phyloP scores from a whole-genome alignment of 2,113 vertebrate species.

The Erythrolamprus reginae region DNA sequence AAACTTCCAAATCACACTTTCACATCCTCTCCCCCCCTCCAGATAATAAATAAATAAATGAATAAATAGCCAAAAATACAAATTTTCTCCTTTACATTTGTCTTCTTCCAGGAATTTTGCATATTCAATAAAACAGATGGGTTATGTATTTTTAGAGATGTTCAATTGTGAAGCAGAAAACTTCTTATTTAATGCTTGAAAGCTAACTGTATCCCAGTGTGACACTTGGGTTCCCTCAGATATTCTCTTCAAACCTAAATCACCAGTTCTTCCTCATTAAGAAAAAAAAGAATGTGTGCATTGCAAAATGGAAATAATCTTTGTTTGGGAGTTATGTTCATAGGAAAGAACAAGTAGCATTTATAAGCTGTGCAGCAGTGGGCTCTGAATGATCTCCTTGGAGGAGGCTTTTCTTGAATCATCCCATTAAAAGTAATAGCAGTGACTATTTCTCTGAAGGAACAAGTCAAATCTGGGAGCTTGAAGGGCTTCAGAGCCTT shows the following conservation, averaged over 20 bases:
- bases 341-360: neutral
- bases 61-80: too few relatives aligned
- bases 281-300: neutral
- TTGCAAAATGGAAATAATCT: neutral
- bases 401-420: neutral
- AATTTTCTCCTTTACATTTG: neutral
- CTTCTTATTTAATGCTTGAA: neutral
- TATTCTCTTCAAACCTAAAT: neutral
- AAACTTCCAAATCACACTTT: neutral
- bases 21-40: too few relatives aligned
- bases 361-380: neutral
- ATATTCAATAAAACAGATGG: neutral
- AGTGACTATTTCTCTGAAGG: neutral
- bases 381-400: neutral
- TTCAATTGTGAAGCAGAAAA: neutral
- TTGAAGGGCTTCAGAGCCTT: neutral
- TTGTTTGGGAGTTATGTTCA: neutral
- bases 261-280: neutral
- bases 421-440: neutral
- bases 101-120: neutral
- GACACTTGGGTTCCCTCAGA: neutral
- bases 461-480: neutral
- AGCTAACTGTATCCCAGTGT: neutral
- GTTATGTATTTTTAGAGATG: neutral
- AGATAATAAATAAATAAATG: too few relatives aligned